Evolutionary conservation across 2,888 invertebrate genomes (phyloP).

Genomic region (Brachypterus glaber): DNA sequence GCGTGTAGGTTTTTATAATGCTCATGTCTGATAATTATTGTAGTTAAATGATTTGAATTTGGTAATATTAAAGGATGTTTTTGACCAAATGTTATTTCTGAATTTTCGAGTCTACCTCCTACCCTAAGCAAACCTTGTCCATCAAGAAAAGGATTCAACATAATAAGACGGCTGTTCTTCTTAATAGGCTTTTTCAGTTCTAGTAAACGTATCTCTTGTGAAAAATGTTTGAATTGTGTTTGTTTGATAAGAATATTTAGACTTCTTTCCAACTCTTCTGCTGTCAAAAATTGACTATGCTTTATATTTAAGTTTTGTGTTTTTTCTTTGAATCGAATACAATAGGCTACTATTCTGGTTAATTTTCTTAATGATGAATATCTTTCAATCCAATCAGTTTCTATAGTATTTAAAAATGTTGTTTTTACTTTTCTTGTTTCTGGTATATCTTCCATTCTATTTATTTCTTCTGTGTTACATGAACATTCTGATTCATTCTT

Average conservation of each 20-base stretch:
- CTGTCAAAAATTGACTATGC: no score
- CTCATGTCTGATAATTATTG: slow-evolving; percentile 3
- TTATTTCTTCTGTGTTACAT: neutral
- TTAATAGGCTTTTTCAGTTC: no score
- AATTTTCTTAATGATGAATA: slow-evolving; percentile 5
- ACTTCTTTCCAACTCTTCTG: no score
- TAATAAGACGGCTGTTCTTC: slow-evolving; percentile 7
- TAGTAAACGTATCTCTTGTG: no score
- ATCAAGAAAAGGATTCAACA: slow-evolving; percentile 6
- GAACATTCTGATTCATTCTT: slow-evolving; percentile 8
- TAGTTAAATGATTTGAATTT: slow-evolving; percentile 2
- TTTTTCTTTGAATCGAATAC: slow-evolving; percentile 1
- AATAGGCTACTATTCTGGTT: neutral
- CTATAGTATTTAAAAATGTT: no score
- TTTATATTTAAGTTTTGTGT: no score
- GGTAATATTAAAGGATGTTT: slow-evolving; percentile 8
- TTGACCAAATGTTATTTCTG: slow-evolving; percentile 3
- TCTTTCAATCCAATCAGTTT: slow-evolving; percentile 7
- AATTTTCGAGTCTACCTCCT: neutral
- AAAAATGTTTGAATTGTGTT: no score
- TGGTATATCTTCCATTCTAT: neutral
- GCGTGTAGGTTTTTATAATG: slow-evolving; percentile 6
- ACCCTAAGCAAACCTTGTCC: slow-evolving; percentile 1
- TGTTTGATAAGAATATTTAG: no score
- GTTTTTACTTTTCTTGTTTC: slow-evolving; percentile 2